These are phyloP conservation scores for Chrysogorgia sp. DNA, from an alignment of 92 coral and sea anemone species.

Conservation along the genomic window DNA sequence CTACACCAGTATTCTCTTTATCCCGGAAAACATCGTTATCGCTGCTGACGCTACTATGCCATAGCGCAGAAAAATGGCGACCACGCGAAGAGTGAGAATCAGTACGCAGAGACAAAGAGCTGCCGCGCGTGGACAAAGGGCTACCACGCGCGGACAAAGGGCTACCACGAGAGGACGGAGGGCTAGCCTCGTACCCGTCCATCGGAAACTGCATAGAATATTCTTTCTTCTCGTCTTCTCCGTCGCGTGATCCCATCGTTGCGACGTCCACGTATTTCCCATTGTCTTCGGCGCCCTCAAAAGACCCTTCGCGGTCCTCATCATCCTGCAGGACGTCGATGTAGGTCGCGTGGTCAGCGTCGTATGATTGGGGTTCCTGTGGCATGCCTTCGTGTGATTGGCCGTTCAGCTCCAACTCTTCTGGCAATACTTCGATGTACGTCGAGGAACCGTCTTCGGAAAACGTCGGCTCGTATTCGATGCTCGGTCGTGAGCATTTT, in stretches of 20 bases:
- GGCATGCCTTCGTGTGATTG: too few species aligned
- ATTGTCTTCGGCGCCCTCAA: not conserved
- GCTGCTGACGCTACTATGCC: conserved; percentile 34
- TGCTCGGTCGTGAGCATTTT: conserved; percentile 2
- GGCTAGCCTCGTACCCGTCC: too few species aligned
- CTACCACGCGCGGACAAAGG: too few species aligned
- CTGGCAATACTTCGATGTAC: not conserved
- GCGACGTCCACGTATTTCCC: not conserved
- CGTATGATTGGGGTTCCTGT: too few species aligned
- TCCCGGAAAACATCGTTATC: conserved; percentile 30
- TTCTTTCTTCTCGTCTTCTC: not conserved
- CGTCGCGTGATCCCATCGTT: not conserved
- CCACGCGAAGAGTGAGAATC: not conserved
- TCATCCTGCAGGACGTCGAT: conserved; percentile 2
- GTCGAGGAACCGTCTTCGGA: not conserved
- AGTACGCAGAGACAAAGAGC: too few species aligned
- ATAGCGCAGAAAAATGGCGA: not conserved
- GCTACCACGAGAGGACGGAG: too few species aligned
- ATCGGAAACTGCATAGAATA: not conserved
- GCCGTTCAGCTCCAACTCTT: too few species aligned
- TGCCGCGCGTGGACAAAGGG: too few species aligned
- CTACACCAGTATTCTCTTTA: not conserved
- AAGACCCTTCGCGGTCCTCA: not conserved
- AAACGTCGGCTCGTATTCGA: not conserved
- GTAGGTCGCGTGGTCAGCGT: too few species aligned